Conservation (phyloP, 2,888 invertebrate species). For the Carpatolechia fugitivella region DNA sequence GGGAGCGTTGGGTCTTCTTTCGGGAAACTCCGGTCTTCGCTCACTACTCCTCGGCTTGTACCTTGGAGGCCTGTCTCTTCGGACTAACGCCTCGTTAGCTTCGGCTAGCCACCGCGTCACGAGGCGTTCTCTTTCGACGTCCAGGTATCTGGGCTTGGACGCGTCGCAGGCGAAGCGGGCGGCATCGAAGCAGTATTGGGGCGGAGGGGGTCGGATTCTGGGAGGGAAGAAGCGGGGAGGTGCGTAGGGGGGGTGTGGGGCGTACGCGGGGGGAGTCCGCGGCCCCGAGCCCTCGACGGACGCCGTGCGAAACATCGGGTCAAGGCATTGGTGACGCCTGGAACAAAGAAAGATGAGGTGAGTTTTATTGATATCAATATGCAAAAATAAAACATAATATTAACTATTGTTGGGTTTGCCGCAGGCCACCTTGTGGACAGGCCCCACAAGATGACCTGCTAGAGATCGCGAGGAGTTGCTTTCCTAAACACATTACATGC, state of each 20-base stretch:
- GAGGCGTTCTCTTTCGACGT: slow-evolving; percentile 69
- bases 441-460: no score
- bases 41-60: slow-evolving; percentile 74
- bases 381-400: no score
- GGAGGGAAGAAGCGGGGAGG: slow-evolving; percentile 72
- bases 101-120: slow-evolving; percentile 75
- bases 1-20: slow-evolving; percentile 56
- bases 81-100: slow-evolving; percentile 70
- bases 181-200: slow-evolving; percentile 76
- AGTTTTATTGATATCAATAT: no score
- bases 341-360: slow-evolving; percentile 32
- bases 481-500: no score
- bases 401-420: no score
- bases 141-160: slow-evolving; percentile 70
- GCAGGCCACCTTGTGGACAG: no score
- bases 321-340: slow-evolving; percentile 68
- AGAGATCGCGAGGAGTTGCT: no score
- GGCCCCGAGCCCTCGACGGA: slow-evolving; percentile 75
- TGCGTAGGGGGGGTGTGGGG: slow-evolving; percentile 68
- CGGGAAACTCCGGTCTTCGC: slow-evolving; percentile 66
- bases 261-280: slow-evolving; percentile 74
- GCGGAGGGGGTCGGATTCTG: slow-evolving; percentile 68
- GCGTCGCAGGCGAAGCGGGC: slow-evolving; percentile 75
- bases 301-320: slow-evolving; percentile 74
- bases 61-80: slow-evolving; percentile 66